Evolutionary conservation across 2,113 vertebrate species (phyloP).

Genomic region (Carettochelys insculpta): DNA sequence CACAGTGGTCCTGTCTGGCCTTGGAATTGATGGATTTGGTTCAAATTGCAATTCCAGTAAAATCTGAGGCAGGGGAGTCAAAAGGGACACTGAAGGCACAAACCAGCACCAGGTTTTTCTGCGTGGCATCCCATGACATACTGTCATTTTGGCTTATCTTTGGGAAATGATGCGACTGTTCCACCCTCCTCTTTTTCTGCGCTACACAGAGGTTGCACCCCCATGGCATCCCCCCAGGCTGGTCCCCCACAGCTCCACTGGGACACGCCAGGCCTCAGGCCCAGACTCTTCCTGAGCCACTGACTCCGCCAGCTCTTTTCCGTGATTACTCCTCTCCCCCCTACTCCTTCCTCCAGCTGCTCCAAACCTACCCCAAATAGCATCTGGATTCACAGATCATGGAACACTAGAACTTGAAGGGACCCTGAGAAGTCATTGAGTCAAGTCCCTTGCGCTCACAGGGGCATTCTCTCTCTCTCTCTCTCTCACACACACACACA

Average conservation of each 20-base stretch:
- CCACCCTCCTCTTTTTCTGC: background rate
- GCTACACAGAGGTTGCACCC: background rate
- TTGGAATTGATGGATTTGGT: background rate
- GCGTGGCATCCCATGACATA: too few relatives aligned
- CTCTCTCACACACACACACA: too few relatives aligned
- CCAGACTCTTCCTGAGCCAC: background rate
- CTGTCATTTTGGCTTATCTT: background rate
- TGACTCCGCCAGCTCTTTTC: background rate
- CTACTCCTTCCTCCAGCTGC: background rate
- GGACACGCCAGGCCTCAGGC: background rate
- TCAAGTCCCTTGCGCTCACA: too few relatives aligned
- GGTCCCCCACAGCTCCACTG: background rate
- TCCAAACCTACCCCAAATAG: rapidly evolving
- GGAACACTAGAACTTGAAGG: too few relatives aligned
- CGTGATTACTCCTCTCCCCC: background rate
- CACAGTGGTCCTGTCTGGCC: background rate
- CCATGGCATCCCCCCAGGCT: background rate
- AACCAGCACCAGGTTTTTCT: background rate
- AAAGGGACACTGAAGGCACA: background rate
- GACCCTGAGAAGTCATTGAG: too few relatives aligned
- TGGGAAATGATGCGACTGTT: background rate
- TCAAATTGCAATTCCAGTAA: background rate
- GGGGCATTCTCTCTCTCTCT: too few relatives aligned
- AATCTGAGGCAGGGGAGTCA: background rate
- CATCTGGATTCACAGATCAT: too few relatives aligned